A percentile compares a stretch with the other conserved stretches of the same genome.
Evolutionary conservation across 2,888 invertebrate genomes (phyloP).

Genomic region (Anagyrus pseudococci): DNA sequence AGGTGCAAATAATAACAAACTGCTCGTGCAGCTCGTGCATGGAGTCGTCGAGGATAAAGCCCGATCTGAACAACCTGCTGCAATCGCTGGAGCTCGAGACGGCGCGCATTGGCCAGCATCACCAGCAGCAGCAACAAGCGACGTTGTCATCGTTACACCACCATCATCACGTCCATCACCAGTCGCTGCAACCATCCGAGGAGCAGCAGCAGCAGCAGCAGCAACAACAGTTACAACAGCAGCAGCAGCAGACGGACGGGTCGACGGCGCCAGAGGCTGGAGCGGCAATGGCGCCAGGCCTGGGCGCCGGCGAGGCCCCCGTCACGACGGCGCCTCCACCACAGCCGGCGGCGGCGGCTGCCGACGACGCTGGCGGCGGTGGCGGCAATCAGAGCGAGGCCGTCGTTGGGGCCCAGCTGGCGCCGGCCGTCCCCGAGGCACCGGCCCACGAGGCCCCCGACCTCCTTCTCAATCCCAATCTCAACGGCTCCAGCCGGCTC

Average conservation of each 20-base stretch:
- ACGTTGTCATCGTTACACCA: conserved; percentile 71
- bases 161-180: conserved; percentile 22
- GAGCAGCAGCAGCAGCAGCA: not conserved
- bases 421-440: not conserved
- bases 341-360: not conserved
- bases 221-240: not conserved
- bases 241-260: not conserved
- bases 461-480: conserved; percentile 54
- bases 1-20: conserved; percentile 72
- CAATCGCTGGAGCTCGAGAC: conserved; percentile 47
- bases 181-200: not conserved
- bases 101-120: not conserved
- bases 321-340: not conserved
- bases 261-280: not conserved
- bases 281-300: conserved; percentile 5
- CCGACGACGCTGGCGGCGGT: conserved; percentile 9
- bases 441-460: conserved; percentile 56
- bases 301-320: not conserved
- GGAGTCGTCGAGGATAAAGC: conserved; percentile 59
- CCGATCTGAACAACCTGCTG: conserved; percentile 56
- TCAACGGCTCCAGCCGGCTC: conserved; percentile 58
- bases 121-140: not conserved
- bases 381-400: not conserved
- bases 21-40: conserved; percentile 72
- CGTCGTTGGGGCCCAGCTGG: not conserved